Evolutionary conservation across 2,888 invertebrate genomes (phyloP).

Genomic region (Drosophila acutilabella): DNA sequence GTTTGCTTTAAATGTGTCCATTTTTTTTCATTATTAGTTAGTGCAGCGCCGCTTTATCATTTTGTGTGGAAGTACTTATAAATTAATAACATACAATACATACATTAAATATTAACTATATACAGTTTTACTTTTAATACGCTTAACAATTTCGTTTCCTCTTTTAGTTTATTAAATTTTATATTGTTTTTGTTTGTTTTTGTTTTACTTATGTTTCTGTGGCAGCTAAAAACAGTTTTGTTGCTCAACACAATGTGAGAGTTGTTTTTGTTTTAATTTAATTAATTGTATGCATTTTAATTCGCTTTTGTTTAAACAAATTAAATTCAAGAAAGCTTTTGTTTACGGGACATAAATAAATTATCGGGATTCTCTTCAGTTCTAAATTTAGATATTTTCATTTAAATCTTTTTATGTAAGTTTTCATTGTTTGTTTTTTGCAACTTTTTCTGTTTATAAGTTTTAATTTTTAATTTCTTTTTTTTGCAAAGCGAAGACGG

Average conservation of each 20-base stretch:
- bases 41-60: slow-evolving; percentile 47
- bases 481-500: slow-evolving; percentile 71
- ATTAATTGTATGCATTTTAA: slow-evolving; percentile 47
- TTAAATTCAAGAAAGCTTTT: slow-evolving; percentile 79
- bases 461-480: slow-evolving; percentile 25
- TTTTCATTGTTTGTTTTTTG: slow-evolving; percentile 18
- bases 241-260: slow-evolving; percentile 25
- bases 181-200: slow-evolving; percentile 24
- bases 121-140: slow-evolving; percentile 56
- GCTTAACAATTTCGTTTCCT: slow-evolving; percentile 51
- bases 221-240: slow-evolving; percentile 46
- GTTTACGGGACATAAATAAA: slow-evolving; percentile 72
- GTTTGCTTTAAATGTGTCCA: neutral
- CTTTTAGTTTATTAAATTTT: neutral
- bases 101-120: slow-evolving; percentile 70
- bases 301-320: slow-evolving; percentile 62
- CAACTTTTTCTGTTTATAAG: slow-evolving; percentile 10
- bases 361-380: slow-evolving; percentile 43
- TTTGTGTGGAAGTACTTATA: slow-evolving; percentile 45
- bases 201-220: slow-evolving; percentile 25
- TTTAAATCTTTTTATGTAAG: slow-evolving; percentile 12
- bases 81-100: slow-evolving; percentile 79
- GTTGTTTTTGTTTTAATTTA: slow-evolving; percentile 30
- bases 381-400: slow-evolving; percentile 4
- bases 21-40: slow-evolving; percentile 21